Evolutionary conservation across 1,140 invertebrate genomes (phyloP), one percentile per base, ranked within the genome.

Genomic region (Drosophila lini): DNA sequence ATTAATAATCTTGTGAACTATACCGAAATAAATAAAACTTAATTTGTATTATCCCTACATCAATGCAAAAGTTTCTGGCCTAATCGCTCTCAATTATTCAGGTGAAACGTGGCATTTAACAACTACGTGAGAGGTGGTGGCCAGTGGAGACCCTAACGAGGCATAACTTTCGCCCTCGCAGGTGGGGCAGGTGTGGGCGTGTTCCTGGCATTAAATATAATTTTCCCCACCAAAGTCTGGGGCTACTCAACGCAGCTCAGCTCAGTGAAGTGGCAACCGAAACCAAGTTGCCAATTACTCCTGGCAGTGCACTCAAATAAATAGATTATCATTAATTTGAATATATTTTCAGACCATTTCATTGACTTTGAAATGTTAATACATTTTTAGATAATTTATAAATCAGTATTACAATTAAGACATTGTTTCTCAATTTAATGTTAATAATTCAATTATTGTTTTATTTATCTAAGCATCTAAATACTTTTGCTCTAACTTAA

Each of bases 41-140:
- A n/a, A n/a, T n/a, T n/a, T n/a, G n/a, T n/a, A n/a, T n/a, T n/a
- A n/a, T n/a, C n/a, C n/a, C n/a, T n/a, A n/a, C n/a, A 91, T 91
- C 88, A 91, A 91, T 91, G 86, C 83, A 81, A 91, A 91, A 91
- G 84, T 83, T 91, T 90, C 79, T 81, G 75, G 88, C 88, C 88
- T 91, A 91, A 91, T 91, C 88, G 88, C 80, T 89, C 81, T 85
- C 88, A 91, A 91, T 91, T 91, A 91, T 91, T 91, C 83, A 88
- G 88, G 88, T 85, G 88, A 91, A 91, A 91, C 88, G 88, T 91
- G 88, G 88, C 89, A 84, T 91, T 90, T 89, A 91, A 91, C 89
- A 91, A 89, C 76, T 91, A 91, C 89, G 89, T 91, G 88, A 88
- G 84, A 58, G 47, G 74, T 58, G 80, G 47, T 71, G 79, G 55